Conservation (phyloP, 1,140 invertebrate species). For the Teleogryllus occipitalis region DNA sequence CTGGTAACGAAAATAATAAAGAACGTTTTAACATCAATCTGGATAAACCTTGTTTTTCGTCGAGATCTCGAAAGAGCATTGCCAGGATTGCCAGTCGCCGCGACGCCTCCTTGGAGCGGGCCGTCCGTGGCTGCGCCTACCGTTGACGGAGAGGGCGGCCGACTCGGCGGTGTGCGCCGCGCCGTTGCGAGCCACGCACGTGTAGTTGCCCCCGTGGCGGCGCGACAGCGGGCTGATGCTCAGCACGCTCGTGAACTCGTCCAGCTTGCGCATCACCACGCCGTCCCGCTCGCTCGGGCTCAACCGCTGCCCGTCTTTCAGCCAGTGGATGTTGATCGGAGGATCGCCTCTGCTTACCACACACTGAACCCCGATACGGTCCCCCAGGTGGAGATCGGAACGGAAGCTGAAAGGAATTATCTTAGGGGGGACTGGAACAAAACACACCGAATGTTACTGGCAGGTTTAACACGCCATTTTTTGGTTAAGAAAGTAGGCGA, state of each 20-base stretch:
- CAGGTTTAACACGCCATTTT: too few relatives aligned
- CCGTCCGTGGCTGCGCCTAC: constrained; percentile 29
- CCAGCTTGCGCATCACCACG: constrained; percentile 27
- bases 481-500: too few relatives aligned
- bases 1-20: too few relatives aligned
- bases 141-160: constrained; percentile 43
- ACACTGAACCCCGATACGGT: constrained; percentile 40
- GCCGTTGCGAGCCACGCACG: constrained; percentile 44
- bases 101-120: not conserved
- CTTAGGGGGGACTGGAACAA: constrained; percentile 39
- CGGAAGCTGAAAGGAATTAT: constrained; percentile 43
- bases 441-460: too few relatives aligned
- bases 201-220: constrained; percentile 45
- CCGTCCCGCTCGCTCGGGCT: not conserved
- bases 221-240: constrained; percentile 31
- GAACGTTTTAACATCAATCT: too few relatives aligned
- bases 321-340: constrained; percentile 43
- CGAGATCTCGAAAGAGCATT: too few relatives aligned
- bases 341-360: constrained; percentile 45
- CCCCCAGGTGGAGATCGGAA: constrained; percentile 35
- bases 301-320: constrained; percentile 35
- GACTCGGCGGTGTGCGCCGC: constrained; percentile 41
- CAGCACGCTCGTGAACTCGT: constrained; percentile 32
- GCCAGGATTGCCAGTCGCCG: not conserved
- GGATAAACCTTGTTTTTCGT: too few relatives aligned